phyloP scores from a whole-genome alignment of 2,888 invertebrate species.

The Drosophila fungiperda region DNA sequence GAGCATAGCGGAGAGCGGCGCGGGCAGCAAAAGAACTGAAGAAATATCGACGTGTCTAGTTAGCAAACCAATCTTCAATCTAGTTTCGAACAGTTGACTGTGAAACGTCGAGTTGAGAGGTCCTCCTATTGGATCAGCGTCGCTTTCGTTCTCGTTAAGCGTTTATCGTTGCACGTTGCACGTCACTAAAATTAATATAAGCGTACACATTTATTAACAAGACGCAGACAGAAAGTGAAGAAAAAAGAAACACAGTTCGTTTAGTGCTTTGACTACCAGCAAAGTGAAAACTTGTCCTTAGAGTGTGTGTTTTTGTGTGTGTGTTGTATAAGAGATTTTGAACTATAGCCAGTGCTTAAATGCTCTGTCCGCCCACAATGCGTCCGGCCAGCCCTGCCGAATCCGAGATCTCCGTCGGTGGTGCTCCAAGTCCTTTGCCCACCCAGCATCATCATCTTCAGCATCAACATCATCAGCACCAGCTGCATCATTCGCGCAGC shows the following conservation, averaged over 20 bases:
- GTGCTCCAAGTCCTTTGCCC: constrained; percentile 83
- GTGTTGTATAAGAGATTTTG: constrained; percentile 4
- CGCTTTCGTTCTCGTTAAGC: constrained; percentile 38
- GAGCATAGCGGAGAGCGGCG: constrained; percentile 48
- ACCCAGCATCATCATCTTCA: constrained; percentile 63
- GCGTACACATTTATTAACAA: constrained; percentile 38
- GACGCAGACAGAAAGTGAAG: constrained; percentile 39
- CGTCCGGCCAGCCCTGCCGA: constrained; percentile 85
- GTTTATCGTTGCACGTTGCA: constrained; percentile 38
- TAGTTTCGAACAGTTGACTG: constrained; percentile 85
- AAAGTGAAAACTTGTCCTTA: constrained; percentile 16
- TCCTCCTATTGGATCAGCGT: constrained; percentile 80
- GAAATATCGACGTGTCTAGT: constrained; percentile 85
- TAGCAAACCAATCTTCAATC: constrained; percentile 85
- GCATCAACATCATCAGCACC: constrained; percentile 50
- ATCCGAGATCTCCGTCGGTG: constrained; percentile 85
- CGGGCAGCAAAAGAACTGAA: constrained; percentile 81
- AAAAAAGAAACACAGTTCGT: constrained; percentile 20
- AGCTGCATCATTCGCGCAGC: constrained; percentile 69
- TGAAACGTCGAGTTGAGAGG: constrained; percentile 84
- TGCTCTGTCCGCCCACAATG: constrained; percentile 85
- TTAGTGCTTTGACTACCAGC: constrained; percentile 44
- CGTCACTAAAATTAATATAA: constrained; percentile 19
- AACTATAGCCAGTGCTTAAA: constrained; percentile 54
- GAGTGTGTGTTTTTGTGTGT: constrained; percentile 20